Conservation (phyloP, 2,113 vertebrate genomes). For the Dasyurus viverrinus region DNA sequence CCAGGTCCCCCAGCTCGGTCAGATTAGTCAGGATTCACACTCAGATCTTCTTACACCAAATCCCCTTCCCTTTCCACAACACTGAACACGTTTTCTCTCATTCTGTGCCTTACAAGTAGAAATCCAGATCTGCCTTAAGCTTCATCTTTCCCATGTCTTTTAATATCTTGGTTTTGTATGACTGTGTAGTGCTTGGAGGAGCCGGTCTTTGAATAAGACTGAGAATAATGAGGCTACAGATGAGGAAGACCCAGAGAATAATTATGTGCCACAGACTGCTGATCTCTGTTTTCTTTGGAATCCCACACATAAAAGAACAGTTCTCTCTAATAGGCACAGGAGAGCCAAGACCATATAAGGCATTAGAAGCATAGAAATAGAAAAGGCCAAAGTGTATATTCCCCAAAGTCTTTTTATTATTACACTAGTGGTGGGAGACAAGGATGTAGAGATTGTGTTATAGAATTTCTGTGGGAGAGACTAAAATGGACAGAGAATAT, state of each 20-base stretch:
- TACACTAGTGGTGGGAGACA: background rate
- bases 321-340: background rate
- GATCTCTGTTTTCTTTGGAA: background rate
- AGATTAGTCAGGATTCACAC: background rate
- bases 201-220: background rate
- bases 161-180: background rate
- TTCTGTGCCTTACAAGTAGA: background rate
- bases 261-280: background rate
- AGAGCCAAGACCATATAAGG: background rate
- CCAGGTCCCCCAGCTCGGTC: background rate
- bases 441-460: background rate
- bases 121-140: background rate
- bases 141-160: background rate
- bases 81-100: background rate
- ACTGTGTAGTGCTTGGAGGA: background rate
- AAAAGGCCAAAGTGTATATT: background rate
- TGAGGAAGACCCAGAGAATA: background rate
- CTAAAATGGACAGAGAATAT: background rate
- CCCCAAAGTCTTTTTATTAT: background rate
- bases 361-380: background rate
- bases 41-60: background rate
- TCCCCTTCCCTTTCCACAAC: background rate
- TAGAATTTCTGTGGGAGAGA: background rate
- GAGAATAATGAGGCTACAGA: slow-evolving; percentile 1
- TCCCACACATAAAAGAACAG: background rate